Evolutionary conservation across 2,888 invertebrate genomes (phyloP).

Genomic region (Hipparchia sbordonii): DNA sequence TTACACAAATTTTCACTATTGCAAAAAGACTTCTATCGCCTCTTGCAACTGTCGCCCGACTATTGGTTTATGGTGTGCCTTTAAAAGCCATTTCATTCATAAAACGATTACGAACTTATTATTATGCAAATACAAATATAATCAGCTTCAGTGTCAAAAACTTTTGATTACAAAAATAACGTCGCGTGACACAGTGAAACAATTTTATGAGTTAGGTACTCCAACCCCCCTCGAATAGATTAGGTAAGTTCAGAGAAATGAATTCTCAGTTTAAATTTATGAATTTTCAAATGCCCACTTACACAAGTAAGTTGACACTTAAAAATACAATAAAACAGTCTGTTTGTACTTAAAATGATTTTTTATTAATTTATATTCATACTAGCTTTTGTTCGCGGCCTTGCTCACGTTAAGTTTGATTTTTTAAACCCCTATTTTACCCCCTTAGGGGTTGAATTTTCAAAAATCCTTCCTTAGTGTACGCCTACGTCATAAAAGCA

Average conservation of each 20-base stretch:
- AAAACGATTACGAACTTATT: conserved; percentile 7
- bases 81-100: conserved; percentile 6
- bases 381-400: too few species aligned
- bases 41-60: too few species aligned
- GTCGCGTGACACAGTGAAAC: conserved; percentile 11
- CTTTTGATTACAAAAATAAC: conserved; percentile 11
- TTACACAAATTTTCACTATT: background rate
- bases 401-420: too few species aligned
- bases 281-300: background rate
- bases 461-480: too few species aligned
- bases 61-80: background rate
- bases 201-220: conserved; percentile 13
- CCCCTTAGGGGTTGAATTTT: too few species aligned
- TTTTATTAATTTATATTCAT: too few species aligned
- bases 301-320: background rate
- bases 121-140: conserved; percentile 5
- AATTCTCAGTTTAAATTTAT: conserved; percentile 18
- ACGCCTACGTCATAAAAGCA: too few species aligned
- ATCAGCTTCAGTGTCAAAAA: conserved; percentile 9
- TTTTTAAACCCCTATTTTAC: too few species aligned
- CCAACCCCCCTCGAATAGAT: conserved; percentile 27
- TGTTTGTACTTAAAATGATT: background rate
- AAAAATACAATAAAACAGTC: background rate
- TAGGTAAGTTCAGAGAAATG: conserved; percentile 21
- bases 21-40: background rate